Evolutionary conservation across 2,888 invertebrate genomes (phyloP).

Genomic region (Marasmarcha lunaedactyla): DNA sequence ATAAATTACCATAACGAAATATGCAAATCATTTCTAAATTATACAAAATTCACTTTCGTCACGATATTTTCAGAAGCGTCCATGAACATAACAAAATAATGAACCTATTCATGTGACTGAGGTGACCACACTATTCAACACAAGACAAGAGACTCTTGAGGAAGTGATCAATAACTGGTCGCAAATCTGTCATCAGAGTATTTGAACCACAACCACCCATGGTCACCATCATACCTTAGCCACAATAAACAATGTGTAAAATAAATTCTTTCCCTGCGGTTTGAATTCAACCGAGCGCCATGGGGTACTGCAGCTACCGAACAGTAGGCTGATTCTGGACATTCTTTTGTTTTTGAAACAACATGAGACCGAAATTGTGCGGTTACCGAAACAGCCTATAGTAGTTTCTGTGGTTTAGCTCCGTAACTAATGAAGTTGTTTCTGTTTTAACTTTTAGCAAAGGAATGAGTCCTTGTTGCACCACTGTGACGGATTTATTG

Average conservation of each 20-base stretch:
- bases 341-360: slow-evolving; percentile 41
- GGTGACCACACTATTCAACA: no score
- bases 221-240: slow-evolving; percentile 58
- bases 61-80: no score
- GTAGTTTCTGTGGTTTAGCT: not conserved
- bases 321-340: slow-evolving; percentile 32
- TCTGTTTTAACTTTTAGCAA: not conserved
- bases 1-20: no score
- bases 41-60: no score
- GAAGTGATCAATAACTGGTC: slow-evolving; percentile 49
- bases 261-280: slow-evolving; percentile 40
- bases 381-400: slow-evolving; percentile 32
- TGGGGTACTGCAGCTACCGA: slow-evolving; percentile 44
- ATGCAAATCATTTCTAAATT: no score
- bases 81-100: no score
- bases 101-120: no score
- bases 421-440: slow-evolving; percentile 1
- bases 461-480: not conserved
- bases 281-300: slow-evolving; percentile 39
- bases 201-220: slow-evolving; percentile 40
- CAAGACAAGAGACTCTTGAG: slow-evolving; percentile 10
- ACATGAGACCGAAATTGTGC: slow-evolving; percentile 50
- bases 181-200: slow-evolving; percentile 50
- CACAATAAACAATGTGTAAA: slow-evolving; percentile 37
- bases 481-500: slow-evolving; percentile 13